These are phyloP conservation scores for Drosophila neonasuta DNA, from an alignment of 2,888 invertebrate genomes.

Conservation along the genomic window DNA sequence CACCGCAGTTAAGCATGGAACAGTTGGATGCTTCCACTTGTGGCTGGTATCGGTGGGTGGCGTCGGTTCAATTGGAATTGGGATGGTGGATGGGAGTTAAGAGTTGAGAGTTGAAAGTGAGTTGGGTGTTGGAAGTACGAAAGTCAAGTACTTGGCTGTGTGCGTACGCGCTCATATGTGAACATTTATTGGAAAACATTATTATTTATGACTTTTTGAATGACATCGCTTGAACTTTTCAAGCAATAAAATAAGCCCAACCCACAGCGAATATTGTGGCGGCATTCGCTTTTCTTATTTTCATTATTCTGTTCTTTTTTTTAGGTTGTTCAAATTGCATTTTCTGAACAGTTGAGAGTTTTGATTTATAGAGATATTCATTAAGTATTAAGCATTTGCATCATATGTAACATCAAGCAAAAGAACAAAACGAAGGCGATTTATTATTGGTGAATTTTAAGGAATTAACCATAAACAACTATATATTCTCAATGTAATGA, in stretches of 20 bases:
- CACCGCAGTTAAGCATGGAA: slow-evolving; percentile 44
- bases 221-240: slow-evolving; percentile 80
- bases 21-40: slow-evolving; percentile 53
- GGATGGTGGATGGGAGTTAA: not conserved
- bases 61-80: slow-evolving; percentile 49
- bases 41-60: slow-evolving; percentile 52
- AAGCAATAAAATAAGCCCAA: slow-evolving; percentile 71
- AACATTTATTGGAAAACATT: slow-evolving; percentile 81
- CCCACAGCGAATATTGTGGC: slow-evolving; percentile 58
- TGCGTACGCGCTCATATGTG: slow-evolving; percentile 76
- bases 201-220: slow-evolving; percentile 80
- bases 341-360: slow-evolving; percentile 39
- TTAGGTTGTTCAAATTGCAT: slow-evolving; percentile 42
- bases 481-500: not conserved
- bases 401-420: slow-evolving; percentile 11
- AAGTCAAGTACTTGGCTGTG: slow-evolving; percentile 39
- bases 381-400: slow-evolving; percentile 45
- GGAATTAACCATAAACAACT: not conserved
- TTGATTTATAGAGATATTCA: slow-evolving; percentile 70
- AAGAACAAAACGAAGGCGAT: slow-evolving; percentile 4
- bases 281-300: slow-evolving; percentile 41
- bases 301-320: slow-evolving; percentile 28
- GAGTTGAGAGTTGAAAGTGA: not conserved
- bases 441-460: slow-evolving; percentile 10
- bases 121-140: slow-evolving; percentile 12